A percentile compares a stretch with the other conserved stretches of the same genome.
phyloP scores from a whole-genome alignment of 2,888 invertebrate genomes.

The Petrolisthes cinctipes region DNA sequence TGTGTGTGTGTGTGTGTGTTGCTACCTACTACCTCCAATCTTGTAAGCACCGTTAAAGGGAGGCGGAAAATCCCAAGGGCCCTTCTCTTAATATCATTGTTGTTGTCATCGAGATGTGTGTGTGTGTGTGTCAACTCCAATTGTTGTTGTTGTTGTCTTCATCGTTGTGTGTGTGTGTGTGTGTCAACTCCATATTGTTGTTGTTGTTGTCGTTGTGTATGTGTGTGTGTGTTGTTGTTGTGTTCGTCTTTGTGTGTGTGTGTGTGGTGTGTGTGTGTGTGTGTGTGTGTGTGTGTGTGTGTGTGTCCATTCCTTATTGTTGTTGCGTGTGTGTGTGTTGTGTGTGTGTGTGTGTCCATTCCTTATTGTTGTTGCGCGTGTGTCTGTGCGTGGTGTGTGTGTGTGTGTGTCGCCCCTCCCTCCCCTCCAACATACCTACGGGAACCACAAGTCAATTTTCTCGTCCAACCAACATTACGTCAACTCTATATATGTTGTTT shows the following conservation, averaged over 20 bases:
- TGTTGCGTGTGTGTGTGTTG: no score
- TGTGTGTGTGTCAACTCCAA: background rate
- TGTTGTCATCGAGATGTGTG: background rate
- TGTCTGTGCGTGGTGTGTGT: background rate
- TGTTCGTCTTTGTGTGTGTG: background rate
- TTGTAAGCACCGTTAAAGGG: background rate
- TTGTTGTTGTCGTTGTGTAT: background rate
- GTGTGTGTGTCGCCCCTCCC: background rate
- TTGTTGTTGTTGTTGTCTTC: background rate
- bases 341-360: background rate
- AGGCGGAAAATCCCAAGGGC: background rate
- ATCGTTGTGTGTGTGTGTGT: background rate
- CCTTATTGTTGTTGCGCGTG: background rate
- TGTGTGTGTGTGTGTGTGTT: no score
- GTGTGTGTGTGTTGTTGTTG: background rate
- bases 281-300: background rate
- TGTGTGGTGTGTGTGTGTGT: background rate
- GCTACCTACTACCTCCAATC: background rate
- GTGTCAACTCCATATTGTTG: background rate
- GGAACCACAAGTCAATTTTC: background rate
- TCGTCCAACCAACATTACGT: background rate
- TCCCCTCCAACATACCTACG: no score
- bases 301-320: background rate
- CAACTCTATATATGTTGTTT: no score
- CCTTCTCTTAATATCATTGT: background rate